A percentile compares a stretch with the other conserved stretches of the same genome.
phyloP scores from a whole-genome alignment of 2,113 vertebrate genomes.

The Aleadryas rufinucha region DNA sequence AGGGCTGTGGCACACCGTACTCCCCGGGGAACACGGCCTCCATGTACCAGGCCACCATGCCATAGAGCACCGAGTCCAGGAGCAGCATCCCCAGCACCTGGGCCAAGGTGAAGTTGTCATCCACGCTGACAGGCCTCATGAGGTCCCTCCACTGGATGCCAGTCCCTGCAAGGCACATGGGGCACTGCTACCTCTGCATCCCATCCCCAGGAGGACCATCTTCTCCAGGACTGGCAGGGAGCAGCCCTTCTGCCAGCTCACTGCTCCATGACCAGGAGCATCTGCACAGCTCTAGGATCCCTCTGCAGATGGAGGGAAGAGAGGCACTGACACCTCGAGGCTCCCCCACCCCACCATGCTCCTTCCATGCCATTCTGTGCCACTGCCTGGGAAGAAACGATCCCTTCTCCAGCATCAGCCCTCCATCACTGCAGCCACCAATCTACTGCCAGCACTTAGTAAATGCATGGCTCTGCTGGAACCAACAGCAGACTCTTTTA shows the following conservation, averaged over 20 bases:
- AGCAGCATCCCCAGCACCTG: slow-evolving; percentile 90
- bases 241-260: neutral
- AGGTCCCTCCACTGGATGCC: slow-evolving; percentile 92
- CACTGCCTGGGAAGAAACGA: neutral
- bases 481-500: neutral
- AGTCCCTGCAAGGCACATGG: slow-evolving; percentile 66
- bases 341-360: neutral
- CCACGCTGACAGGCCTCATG: slow-evolving; percentile 86
- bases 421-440: rapidly evolving
- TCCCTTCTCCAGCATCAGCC: neutral
- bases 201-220: neutral
- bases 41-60: slow-evolving; percentile 90
- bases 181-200: neutral
- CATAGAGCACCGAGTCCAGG: slow-evolving; percentile 84
- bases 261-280: rapidly evolving
- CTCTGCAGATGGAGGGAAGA: neutral
- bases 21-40: slow-evolving; percentile 93
- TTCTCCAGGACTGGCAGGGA: neutral
- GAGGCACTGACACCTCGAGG: neutral
- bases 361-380: neutral
- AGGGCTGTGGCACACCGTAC: slow-evolving; percentile 90
- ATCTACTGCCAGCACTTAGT: neutral
- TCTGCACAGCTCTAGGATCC: neutral
- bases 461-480: neutral
- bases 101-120: slow-evolving; percentile 90